phyloP scores from a whole-genome alignment of 1,140 invertebrate genomes.

The Eumeta japonica region DNA sequence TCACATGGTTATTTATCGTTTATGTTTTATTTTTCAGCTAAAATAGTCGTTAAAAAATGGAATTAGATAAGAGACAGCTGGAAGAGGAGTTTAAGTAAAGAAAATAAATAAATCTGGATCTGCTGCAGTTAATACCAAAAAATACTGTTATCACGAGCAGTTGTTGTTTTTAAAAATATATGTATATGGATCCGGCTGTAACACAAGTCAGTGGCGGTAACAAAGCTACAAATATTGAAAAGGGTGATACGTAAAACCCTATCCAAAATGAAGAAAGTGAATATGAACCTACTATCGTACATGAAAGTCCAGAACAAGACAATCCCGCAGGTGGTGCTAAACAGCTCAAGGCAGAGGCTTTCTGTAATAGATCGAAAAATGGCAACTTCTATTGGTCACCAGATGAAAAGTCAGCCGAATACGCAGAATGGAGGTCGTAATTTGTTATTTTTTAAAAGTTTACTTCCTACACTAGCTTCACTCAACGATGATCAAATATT shows the following conservation, averaged over 20 bases:
- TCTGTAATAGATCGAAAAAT: constrained; percentile 5
- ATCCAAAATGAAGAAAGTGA: too few species aligned
- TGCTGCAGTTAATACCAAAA: constrained; percentile 3
- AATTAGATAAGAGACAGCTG: too few species aligned
- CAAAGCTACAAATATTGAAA: too few species aligned
- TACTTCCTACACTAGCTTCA: too few species aligned
- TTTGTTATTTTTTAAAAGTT: constrained; percentile 5
- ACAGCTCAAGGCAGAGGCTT: constrained; percentile 6
- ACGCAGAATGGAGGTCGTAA: constrained; percentile 5
- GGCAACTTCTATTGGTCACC: constrained; percentile 4
- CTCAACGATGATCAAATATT: too few species aligned
- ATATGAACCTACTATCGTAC: too few species aligned
- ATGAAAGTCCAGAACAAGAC: constrained; percentile 5
- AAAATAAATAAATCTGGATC: too few species aligned
- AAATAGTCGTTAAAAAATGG: constrained; percentile 4
- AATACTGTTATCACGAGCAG: too few species aligned
- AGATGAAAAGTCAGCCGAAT: constrained; percentile 6
- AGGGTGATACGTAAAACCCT: constrained; percentile 2
- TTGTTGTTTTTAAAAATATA: constrained; percentile 3
- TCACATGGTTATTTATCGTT: too few species aligned
- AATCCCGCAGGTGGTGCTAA: constrained; percentile 5
- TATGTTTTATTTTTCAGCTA: constrained; percentile 2
- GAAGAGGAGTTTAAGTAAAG: constrained; percentile 1
- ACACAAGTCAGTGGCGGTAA: too few species aligned
- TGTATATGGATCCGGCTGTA: constrained; percentile 3